Evolutionary conservation across 2,113 vertebrate species (phyloP).

Genomic region (Dicerorhinus sumatrensis): DNA sequence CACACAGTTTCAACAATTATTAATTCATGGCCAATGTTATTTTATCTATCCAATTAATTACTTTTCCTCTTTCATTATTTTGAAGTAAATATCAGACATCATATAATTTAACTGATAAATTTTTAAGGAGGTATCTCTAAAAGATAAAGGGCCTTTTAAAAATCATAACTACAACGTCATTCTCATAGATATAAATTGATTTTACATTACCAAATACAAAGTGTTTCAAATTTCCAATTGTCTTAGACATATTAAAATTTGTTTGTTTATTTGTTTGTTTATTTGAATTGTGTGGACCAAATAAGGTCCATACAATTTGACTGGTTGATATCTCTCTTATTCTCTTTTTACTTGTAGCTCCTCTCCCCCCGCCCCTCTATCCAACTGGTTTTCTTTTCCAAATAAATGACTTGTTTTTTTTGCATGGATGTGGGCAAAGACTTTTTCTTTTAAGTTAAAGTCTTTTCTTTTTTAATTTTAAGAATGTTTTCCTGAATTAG

Average conservation of each 20-base stretch:
- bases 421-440: background rate
- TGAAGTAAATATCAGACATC: background rate
- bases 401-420: background rate
- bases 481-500: background rate
- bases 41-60: background rate
- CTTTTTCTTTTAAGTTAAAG: background rate
- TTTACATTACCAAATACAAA: background rate
- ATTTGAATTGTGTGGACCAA: background rate
- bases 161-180: background rate
- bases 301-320: background rate
- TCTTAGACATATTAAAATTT: background rate
- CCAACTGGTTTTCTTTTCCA: background rate
- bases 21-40: background rate
- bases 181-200: background rate
- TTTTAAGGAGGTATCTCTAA: slow-evolving; percentile 8
- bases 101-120: slow-evolving; percentile 1
- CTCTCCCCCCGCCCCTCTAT: rapidly evolving
- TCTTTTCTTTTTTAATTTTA: background rate
- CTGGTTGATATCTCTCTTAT: background rate
- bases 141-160: slow-evolving; percentile 6
- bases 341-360: background rate
- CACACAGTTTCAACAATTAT: background rate
- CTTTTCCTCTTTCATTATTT: background rate
- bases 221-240: background rate
- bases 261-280: background rate